Evolutionary conservation across 2,888 invertebrate genomes (phyloP), one percentile per base, ranked within the genome.

Genomic region (Melipona beecheii): DNA sequence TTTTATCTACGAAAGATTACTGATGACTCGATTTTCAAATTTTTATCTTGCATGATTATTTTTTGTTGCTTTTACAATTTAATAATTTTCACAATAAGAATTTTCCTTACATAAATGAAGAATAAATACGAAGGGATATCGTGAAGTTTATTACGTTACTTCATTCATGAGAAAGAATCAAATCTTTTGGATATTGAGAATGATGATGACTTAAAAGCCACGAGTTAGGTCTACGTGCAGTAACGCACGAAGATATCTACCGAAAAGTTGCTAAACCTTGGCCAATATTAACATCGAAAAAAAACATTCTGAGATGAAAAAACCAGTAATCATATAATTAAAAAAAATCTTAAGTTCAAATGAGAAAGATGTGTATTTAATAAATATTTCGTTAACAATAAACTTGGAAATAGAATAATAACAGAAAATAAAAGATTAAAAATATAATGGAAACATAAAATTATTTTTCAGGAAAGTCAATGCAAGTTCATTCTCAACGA

Each of bases 401-500:
- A 27, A 4, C 4, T 50, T 27, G 50, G 5, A 50, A 50, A 50
- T 43, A 11, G 19, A 21, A 68, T 21, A 52, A 43, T 43, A 43
- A 24, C 36, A n/a, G 4, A n/a, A 56, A 21, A 56, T 70, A 36
- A 56, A 49, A 11, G 19, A 62, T 21, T 31, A 31, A 2, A 27
- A 66, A 43, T 69, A 21, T 36, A 70, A 82, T 36, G 43, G 49
- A 52, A 15, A 24, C 70, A 75, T 66, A 17, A 50, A 19, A 75
- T 77, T 84, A 56, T 60, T 75, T 84, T 83, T 4, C 56, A 89
- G 89, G 78, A 43, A 86, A 84, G 62, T 75, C 82, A 19, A 54
- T 89, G 13, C 87, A 78, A 68, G 58, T 56, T 50, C 90, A 90
- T 15, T 89, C 88, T 49, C 88, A 89, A n/a, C 91, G 95, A 82